Base-by-base conservation (phyloP, 2,113 vertebrate genomes). In the Caranx ignobilis region DNA sequence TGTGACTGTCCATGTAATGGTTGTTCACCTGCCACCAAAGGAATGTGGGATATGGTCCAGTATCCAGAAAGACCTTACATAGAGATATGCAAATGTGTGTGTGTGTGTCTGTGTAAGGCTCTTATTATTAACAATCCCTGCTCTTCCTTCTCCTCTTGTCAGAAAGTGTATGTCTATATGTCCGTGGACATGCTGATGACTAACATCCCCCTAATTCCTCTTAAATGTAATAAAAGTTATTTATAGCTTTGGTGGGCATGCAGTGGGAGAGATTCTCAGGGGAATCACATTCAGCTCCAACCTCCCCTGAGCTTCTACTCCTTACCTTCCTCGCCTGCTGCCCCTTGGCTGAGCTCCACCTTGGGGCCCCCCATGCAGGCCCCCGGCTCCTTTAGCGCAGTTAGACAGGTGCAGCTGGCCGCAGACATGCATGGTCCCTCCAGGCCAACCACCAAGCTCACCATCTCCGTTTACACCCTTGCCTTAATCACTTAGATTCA, bases 201-300 rank as follows among this genome's bases (percentile, higher is more conserved):
- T 68, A 83, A 77, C 73, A 76, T 90, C 86, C 79, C 59, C 68
- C 86, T 90, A 91, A 93, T 94, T 93, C 85, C 81, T 71, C 79
- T 88, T 89, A 92, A 93, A 91, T 81, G 88, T 78, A 82, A 93
- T 91, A 90, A 93, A 93, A 75, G 79, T 59, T 94, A 94, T 95
- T 92, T 91, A 90, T 93, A 93, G 85, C 77, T 60, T 12, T 37
- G 48, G 54, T 79, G 62, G 85, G 86, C 83, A 79, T 48, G 81
- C 39, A 31, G 75, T 77, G 76, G 77, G 39, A 74, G 57, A 59
- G 84, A 88, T 89, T 92, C 81, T 82, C 88, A 82, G 90, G 85
- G 91, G 89, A 92, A 91, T 90, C 82, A 71, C 88, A 91, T 91
- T 89, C 84, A 65, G 62, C 74, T 48, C 71, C 61, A 35, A 37